Evolutionary conservation across 2,888 invertebrate species (phyloP).

Genomic region (Tuberolachnus salignus): DNA sequence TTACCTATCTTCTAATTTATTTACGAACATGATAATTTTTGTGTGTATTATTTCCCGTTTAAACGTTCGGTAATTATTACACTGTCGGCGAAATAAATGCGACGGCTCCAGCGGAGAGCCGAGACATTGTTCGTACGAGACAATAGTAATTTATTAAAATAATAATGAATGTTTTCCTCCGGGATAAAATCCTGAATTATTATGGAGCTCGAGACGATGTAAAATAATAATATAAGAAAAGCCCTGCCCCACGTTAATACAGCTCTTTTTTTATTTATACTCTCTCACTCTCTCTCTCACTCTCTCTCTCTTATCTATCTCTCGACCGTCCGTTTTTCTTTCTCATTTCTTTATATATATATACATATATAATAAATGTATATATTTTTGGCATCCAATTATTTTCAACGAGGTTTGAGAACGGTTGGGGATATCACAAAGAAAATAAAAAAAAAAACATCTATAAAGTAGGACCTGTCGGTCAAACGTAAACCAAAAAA

Average conservation of each 20-base stretch:
- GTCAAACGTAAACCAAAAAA: background rate
- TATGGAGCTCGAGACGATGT: background rate
- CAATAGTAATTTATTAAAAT: slow-evolving; percentile 14
- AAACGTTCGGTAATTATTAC: slow-evolving; percentile 15
- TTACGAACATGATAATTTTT: background rate
- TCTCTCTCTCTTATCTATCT: too few relatives aligned
- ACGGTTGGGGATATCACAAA: slow-evolving; percentile 8
- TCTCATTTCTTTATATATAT: too few relatives aligned
- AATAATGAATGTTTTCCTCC: slow-evolving; percentile 11
- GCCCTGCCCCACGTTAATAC: background rate
- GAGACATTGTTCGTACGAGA: slow-evolving; percentile 6
- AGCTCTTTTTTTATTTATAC: background rate
- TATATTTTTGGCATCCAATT: slow-evolving; percentile 16
- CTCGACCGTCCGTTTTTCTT: too few relatives aligned
- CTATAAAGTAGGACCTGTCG: background rate
- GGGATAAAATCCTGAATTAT: slow-evolving; percentile 29
- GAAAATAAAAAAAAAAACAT: slow-evolving; percentile 11
- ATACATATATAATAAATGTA: too few relatives aligned
- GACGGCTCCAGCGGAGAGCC: background rate
- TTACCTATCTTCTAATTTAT: slow-evolving; percentile 15
- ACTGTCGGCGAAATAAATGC: slow-evolving; percentile 21
- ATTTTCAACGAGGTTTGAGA: slow-evolving; percentile 25
- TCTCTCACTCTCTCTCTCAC: background rate
- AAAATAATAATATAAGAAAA: slow-evolving; percentile 20
- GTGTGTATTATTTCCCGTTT: background rate